These are phyloP conservation scores for Hesperophylax magnus DNA, from an alignment of 1,140 invertebrate species.

Conservation along the genomic window DNA sequence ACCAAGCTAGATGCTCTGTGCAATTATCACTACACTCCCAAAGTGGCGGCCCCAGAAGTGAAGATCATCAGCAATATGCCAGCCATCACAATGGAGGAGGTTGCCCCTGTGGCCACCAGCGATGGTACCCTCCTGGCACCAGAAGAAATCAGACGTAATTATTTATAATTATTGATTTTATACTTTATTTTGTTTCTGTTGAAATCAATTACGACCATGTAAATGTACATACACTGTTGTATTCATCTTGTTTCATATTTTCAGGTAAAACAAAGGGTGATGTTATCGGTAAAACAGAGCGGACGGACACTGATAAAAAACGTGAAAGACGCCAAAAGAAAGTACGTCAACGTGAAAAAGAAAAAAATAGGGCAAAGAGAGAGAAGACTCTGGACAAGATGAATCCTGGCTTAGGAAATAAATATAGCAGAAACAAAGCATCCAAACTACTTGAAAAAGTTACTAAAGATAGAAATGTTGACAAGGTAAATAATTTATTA, in stretches of 20 bases:
- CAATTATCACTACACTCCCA: constrained; percentile 96
- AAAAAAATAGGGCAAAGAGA: constrained; percentile 71
- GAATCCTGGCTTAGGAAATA: constrained; percentile 73
- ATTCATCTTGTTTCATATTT: constrained; percentile 40
- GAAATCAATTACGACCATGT: too few relatives aligned
- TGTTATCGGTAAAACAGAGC: constrained; percentile 85
- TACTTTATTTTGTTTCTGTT: too few relatives aligned
- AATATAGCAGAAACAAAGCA: constrained; percentile 67
- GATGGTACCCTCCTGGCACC: constrained; percentile 92
- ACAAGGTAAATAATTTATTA: constrained; percentile 64
- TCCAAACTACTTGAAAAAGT: constrained; percentile 73
- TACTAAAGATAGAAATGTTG: constrained; percentile 76
- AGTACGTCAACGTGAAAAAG: constrained; percentile 75
- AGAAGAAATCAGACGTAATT: constrained; percentile 89
- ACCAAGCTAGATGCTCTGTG: constrained; percentile 91
- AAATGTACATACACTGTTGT: too few relatives aligned
- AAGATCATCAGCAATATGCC: constrained; percentile 94
- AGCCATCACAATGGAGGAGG: constrained; percentile 94
- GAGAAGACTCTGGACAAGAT: constrained; percentile 66
- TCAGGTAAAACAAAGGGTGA: constrained; percentile 83
- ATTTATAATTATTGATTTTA: too few relatives aligned
- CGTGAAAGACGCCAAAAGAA: constrained; percentile 92
- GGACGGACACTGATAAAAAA: constrained; percentile 90
- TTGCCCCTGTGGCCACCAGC: constrained; percentile 89
- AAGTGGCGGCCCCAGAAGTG: constrained; percentile 86